A percentile compares a stretch with the other conserved stretches of the same genome.
Conservation (phyloP, 2,113 vertebrate genomes). For the Pica pica region DNA sequence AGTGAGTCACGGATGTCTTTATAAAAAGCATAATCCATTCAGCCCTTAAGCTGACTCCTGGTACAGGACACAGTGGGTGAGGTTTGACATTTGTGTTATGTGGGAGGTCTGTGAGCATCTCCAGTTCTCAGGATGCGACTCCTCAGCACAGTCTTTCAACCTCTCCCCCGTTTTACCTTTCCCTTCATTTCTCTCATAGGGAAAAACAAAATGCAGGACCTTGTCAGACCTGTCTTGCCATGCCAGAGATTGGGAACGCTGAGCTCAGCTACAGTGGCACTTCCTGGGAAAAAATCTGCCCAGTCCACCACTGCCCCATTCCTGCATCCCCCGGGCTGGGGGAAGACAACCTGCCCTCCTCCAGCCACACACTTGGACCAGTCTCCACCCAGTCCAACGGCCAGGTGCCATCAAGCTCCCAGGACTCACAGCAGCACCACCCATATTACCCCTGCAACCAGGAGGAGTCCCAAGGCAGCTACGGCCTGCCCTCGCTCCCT, state of each 20-base stretch:
- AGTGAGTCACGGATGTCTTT: not conserved
- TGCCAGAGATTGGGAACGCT: conserved; percentile 23
- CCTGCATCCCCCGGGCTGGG: conserved; percentile 54
- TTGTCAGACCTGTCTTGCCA: conserved; percentile 58
- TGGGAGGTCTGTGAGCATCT: not conserved
- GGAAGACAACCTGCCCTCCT: conserved; percentile 34
- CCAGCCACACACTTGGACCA: conserved; percentile 39
- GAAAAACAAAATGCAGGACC: conserved; percentile 48
- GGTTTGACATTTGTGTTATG: not conserved
- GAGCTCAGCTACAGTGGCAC: conserved; percentile 62
- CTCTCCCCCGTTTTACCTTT: not conserved
- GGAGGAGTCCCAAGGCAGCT: conserved; percentile 63
- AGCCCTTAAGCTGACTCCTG: not conserved
- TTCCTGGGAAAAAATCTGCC: conserved; percentile 68
- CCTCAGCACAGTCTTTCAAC: not conserved
- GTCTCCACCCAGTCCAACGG: conserved; percentile 66
- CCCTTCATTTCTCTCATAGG: conserved; percentile 2
- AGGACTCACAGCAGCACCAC: conserved; percentile 49
- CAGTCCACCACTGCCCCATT: conserved; percentile 71
- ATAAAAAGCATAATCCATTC: not conserved
- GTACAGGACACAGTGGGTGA: not conserved
- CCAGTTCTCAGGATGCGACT: not conserved
- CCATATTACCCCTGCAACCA: conserved; percentile 52
- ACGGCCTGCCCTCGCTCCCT: conserved; percentile 44
- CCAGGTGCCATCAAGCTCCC: conserved; percentile 54